Evolutionary conservation across 2,797 vertebrate species (phyloP).

Genomic region (Carcharodon carcharias): DNA sequence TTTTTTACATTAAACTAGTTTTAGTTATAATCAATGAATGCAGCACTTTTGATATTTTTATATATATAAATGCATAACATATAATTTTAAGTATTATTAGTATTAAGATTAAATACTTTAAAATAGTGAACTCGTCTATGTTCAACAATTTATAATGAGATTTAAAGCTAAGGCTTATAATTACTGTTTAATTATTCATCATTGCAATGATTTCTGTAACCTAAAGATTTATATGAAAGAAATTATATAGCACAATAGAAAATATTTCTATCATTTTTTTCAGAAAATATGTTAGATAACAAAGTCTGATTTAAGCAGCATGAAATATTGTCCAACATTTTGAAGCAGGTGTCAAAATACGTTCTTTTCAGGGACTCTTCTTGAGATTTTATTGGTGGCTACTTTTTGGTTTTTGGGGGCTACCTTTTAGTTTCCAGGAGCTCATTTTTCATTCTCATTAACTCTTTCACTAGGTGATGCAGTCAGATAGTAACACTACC

Average conservation of each 20-base stretch:
- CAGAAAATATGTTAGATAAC: background rate
- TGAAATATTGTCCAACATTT: background rate
- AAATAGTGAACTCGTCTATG: background rate
- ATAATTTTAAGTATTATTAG: background rate
- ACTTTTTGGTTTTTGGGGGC: too few relatives aligned
- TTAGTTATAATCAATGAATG: background rate
- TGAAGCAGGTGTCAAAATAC: background rate
- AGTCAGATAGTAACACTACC: too few relatives aligned
- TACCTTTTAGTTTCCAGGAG: too few relatives aligned
- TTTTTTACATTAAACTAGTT: background rate
- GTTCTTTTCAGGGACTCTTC: too few relatives aligned
- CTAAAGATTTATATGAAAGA: background rate
- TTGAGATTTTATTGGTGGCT: too few relatives aligned
- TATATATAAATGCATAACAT: background rate
- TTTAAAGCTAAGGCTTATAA: background rate
- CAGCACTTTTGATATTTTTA: background rate
- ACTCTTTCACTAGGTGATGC: too few relatives aligned
- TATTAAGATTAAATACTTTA: background rate
- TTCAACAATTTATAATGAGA: background rate
- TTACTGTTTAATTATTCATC: background rate
- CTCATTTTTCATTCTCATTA: too few relatives aligned
- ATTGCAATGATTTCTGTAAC: background rate
- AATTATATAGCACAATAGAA: background rate
- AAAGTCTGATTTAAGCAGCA: background rate
- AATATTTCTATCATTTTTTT: background rate